Conservation (phyloP, 2,888 invertebrate genomes). For the Ectobius pallidus region DNA sequence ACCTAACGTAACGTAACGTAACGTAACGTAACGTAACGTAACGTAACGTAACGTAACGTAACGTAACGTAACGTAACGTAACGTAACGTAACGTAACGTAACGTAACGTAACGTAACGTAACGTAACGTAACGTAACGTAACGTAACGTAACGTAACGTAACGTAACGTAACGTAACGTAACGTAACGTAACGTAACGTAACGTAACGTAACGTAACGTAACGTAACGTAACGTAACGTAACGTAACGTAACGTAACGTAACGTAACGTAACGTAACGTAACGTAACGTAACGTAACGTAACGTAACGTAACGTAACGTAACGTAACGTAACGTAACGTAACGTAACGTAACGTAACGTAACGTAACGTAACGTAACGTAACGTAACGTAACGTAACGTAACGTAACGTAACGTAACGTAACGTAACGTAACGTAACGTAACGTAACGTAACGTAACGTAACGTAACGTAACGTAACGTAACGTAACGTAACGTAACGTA, state of each 20-base stretch:
- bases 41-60: conserved; percentile 48
- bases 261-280: conserved; percentile 48
- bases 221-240: conserved; percentile 43
- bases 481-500: too few species aligned
- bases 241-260: conserved; percentile 48
- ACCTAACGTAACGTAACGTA: conserved; percentile 45
- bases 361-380: conserved; percentile 47
- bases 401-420: too few species aligned
- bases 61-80: conserved; percentile 39
- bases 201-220: too few species aligned
- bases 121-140: neutral
- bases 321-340: conserved; percentile 45
- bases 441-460: too few species aligned
- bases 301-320: conserved; percentile 45
- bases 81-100: conserved; percentile 19
- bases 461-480: too few species aligned
- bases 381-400: too few species aligned
- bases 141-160: too few species aligned
- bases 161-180: too few species aligned
- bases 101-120: conserved; percentile 43
- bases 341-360: conserved; percentile 48
- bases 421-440: too few species aligned
- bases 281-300: conserved; percentile 44
- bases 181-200: too few species aligned
- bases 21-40: conserved; percentile 39